Percentiles rank a stretch among this genome's conserved stretches.
These are phyloP conservation scores for Micronycteris hirsuta DNA, from an alignment of 2,113 vertebrate species.

Conservation along the genomic window DNA sequence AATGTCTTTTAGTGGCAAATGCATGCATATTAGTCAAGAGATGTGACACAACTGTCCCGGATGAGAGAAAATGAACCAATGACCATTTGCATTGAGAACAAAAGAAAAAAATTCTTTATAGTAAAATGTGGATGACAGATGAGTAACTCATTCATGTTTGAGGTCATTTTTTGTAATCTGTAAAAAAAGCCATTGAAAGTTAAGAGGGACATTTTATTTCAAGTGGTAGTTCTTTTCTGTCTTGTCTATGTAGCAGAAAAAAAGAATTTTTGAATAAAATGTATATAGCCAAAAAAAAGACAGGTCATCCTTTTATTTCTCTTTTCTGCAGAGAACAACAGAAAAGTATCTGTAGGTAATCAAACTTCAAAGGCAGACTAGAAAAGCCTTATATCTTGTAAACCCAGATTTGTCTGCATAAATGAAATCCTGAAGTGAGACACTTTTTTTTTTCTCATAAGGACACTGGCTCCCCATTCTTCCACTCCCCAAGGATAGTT, in stretches of 20 bases:
- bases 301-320: neutral
- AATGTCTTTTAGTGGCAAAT: constrained; percentile 88
- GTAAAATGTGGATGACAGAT: constrained; percentile 17
- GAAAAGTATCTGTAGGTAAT: neutral
- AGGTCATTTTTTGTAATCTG: neutral
- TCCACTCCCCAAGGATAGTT: constrained; percentile 23
- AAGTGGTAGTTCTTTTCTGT: neutral
- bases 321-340: neutral
- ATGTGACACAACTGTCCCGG: constrained; percentile 84
- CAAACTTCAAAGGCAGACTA: neutral
- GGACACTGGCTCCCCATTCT: neutral
- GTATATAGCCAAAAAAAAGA: neutral
- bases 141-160: neutral
- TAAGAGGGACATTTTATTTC: constrained; percentile 5
- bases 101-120: constrained; percentile 79
- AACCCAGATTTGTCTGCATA: constrained; percentile 30
- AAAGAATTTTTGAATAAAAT: neutral
- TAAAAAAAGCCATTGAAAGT: neutral
- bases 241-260: constrained; percentile 11
- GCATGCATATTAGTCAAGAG: constrained; percentile 85
- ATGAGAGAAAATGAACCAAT: constrained; percentile 82
- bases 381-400: constrained; percentile 12
- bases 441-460: neutral
- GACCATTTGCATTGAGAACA: constrained; percentile 85
- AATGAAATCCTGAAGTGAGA: constrained; percentile 39